Base-by-base conservation (phyloP, 2,888 invertebrate genomes). In the Pegoplata infirma region DNA sequence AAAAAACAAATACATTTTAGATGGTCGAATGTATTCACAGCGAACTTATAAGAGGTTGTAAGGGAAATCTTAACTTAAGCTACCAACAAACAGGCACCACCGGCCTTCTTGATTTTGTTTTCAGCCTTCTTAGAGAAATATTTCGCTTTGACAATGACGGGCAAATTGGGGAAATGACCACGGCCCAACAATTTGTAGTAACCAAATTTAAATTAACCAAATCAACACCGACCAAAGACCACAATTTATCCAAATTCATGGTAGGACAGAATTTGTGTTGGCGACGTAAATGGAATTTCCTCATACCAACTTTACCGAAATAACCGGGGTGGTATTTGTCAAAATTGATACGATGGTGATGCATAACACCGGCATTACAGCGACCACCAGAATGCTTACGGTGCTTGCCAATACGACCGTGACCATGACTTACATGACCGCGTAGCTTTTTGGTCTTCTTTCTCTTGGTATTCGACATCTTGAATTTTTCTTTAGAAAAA, bases 271-370 rank as follows among this genome's bases (percentile, higher is more conserved):
- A 98, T 88, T 94, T 95, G 85, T 95, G 94, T 90, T 99, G 98
- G 84, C 94, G 93, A 83, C 97, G 94, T 86, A 96, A 92, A 89
- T 99, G 99, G 91, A 94, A 99, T 90, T 98, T 97, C 87, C 99
- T 94, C 99, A 99, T 99, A 91, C 99, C 99, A 86, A 99, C 95
- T 93, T 99, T 99, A 90, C 99, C 99, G 88, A 99, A 99, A 91
- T 99, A 99, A 86, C 99, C 99, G 82, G 99, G 99, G 94, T 98
- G 98, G 93, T 99, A 99, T 92, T 99, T 99, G 91, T 99, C 99
- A 90, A 97, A 99, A 92, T 99, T 99, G 87, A 99, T 99, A 90
- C 99, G 94, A 91, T 99, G 99, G 89, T 99, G 99, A 91, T 99
- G 99, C 93, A 97, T 95, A 88, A 99, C 99, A 94, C 99, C 99